phyloP scores from a whole-genome alignment of 2,797 vertebrate genomes.

The Triplophysa yarkandensis region DNA sequence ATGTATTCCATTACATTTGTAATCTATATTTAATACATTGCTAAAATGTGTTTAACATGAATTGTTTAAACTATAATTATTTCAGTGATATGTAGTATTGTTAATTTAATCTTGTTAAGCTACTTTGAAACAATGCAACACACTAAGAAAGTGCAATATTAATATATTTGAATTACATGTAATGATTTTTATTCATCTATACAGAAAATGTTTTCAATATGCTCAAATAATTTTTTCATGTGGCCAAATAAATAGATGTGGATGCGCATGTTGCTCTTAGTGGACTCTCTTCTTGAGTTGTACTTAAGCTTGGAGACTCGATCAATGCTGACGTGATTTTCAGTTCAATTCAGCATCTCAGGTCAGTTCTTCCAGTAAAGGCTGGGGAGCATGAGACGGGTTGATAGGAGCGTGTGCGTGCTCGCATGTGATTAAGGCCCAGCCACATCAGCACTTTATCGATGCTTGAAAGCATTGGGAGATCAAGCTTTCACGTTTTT shows the following conservation, averaged over 20 bases:
- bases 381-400: slow-evolving; percentile 65
- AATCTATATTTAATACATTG: no score
- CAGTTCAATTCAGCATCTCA: slow-evolving; percentile 60
- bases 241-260: neutral
- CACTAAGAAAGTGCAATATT: no score
- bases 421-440: slow-evolving; percentile 65
- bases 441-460: slow-evolving; percentile 70
- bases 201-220: no score
- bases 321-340: slow-evolving; percentile 76
- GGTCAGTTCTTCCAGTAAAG: slow-evolving; percentile 64
- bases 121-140: no score
- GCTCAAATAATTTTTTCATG: no score
- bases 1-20: no score
- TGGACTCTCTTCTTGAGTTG: slow-evolving; percentile 27
- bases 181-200: no score
- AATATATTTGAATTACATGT: no score
- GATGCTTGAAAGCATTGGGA: slow-evolving; percentile 72
- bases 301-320: slow-evolving; percentile 48
- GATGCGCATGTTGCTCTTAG: slow-evolving; percentile 15
- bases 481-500: slow-evolving; percentile 66
- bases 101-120: no score
- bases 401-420: slow-evolving; percentile 65
- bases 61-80: no score
- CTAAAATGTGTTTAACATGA: no score
- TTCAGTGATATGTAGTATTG: no score